phyloP scores from a whole-genome alignment of 1,140 invertebrate species.

The Drosophila fuyamai region DNA sequence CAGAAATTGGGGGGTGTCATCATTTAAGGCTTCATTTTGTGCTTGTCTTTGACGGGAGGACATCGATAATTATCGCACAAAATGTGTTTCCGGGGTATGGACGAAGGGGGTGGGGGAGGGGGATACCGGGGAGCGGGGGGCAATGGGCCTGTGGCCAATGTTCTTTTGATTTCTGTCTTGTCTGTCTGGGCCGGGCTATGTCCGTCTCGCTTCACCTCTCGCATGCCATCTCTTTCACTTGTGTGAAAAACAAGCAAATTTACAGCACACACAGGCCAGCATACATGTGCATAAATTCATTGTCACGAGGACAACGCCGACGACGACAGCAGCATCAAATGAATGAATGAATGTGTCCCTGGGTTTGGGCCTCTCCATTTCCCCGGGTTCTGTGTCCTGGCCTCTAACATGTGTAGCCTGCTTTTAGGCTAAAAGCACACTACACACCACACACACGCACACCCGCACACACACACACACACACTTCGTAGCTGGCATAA shows the following conservation, averaged over 20 bases:
- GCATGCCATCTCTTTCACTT: background rate
- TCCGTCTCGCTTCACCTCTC: background rate
- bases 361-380: background rate
- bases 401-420: conserved; percentile 66
- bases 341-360: conserved; percentile 68
- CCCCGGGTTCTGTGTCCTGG: conserved; percentile 23
- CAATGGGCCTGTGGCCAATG: conserved; percentile 49
- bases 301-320: conserved; percentile 53
- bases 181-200: conserved; percentile 11
- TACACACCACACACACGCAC: conserved; percentile 5
- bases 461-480: conserved; percentile 7
- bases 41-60: conserved; percentile 54
- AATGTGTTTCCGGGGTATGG: conserved; percentile 42
- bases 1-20: conserved; percentile 41
- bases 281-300: conserved; percentile 76
- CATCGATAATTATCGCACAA: conserved; percentile 76
- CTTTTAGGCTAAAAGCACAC: conserved; percentile 71
- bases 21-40: conserved; percentile 46
- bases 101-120: background rate
- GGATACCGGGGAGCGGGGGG: background rate
- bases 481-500: conserved; percentile 54
- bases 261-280: conserved; percentile 48
- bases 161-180: conserved; percentile 56
- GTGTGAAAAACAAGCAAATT: conserved; percentile 58
- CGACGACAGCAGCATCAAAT: conserved; percentile 64